Conservation (phyloP, 2,113 vertebrate species). For the Illadopsis cleaveri region DNA sequence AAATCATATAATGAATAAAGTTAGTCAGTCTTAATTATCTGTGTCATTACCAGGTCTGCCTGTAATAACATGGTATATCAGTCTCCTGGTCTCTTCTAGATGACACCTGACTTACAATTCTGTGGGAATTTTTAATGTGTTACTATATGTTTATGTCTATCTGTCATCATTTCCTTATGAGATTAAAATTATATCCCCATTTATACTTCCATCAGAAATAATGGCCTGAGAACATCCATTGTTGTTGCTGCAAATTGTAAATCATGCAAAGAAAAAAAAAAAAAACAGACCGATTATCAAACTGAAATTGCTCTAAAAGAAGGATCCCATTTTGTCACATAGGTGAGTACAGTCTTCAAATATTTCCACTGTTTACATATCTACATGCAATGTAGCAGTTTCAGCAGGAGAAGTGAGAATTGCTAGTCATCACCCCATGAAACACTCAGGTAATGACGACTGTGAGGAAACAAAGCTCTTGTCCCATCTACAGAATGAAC, state of each 20-base stretch:
- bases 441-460: not conserved
- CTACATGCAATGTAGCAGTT: not conserved
- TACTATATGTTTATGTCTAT: conserved; percentile 25
- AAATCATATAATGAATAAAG: not conserved
- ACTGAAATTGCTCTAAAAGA: not conserved
- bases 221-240: conserved; percentile 29
- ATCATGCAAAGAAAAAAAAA: not conserved
- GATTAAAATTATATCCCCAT: conserved; percentile 45
- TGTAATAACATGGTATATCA: conserved; percentile 17
- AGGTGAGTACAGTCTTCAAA: not conserved
- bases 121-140: conserved; percentile 36
- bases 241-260: conserved; percentile 42
- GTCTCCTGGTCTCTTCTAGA: not conserved
- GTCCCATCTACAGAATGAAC: not conserved
- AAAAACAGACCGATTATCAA: not conserved
- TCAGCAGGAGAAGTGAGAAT: not conserved
- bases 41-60: not conserved
- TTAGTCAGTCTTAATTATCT: conserved; percentile 34
- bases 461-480: not conserved
- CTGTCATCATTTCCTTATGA: conserved; percentile 53
- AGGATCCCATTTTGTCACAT: not conserved
- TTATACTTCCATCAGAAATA: conserved; percentile 37
- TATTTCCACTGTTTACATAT: not conserved
- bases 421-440: not conserved
- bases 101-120: not conserved